phyloP scores from a whole-genome alignment of 2,797 vertebrate species.

The Diplodus puntazzo region DNA sequence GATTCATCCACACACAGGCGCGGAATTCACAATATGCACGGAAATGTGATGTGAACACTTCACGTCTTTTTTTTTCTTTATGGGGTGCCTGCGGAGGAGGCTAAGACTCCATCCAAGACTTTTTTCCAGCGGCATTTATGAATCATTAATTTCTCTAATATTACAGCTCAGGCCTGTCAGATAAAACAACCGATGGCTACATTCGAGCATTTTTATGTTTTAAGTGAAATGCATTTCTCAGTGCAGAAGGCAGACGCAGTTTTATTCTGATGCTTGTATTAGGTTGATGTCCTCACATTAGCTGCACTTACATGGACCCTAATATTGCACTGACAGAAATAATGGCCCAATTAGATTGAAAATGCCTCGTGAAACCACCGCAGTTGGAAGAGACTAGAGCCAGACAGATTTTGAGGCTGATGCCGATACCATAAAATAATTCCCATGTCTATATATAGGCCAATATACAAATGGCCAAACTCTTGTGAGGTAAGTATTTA shows the following conservation, averaged over 20 bases:
- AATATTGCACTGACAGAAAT: too few relatives aligned
- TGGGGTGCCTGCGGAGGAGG: conserved; percentile 55
- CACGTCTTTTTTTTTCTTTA: conserved; percentile 37
- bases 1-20: conserved; percentile 73
- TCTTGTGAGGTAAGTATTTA: too few relatives aligned
- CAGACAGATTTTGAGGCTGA: too few relatives aligned
- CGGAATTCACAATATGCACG: conserved; percentile 68
- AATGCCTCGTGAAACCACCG: too few relatives aligned
- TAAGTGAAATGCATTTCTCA: conserved; percentile 6
- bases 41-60: conserved; percentile 61
- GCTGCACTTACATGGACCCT: too few relatives aligned
- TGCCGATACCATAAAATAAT: too few relatives aligned
- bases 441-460: too few relatives aligned
- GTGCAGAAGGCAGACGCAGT: conserved; percentile 1
- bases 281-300: background rate
- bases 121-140: conserved; percentile 57
- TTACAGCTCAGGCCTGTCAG: conserved; percentile 48
- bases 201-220: conserved; percentile 47
- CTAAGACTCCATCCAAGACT: conserved; percentile 50
- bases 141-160: conserved; percentile 76
- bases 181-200: conserved; percentile 58
- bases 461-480: too few relatives aligned
- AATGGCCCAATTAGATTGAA: too few relatives aligned
- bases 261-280: conserved; percentile 11
- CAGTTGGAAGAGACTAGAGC: too few relatives aligned